Base-by-base conservation (phyloP, 2,888 invertebrate species). In the Mimumesa dahlbomi region DNA sequence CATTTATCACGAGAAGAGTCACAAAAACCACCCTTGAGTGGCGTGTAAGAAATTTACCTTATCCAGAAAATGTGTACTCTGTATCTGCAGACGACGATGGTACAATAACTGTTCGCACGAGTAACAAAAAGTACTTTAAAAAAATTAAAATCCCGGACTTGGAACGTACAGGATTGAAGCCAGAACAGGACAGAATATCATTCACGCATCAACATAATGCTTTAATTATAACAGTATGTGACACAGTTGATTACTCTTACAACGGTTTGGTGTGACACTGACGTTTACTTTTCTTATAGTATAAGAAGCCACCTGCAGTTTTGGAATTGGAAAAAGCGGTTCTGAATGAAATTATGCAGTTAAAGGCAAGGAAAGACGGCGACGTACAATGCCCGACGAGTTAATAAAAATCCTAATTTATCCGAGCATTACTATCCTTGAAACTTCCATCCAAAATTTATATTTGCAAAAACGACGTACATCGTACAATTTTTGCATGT, bases 71-170 rank as follows among this genome's bases (percentile, higher is more conserved):
- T 75, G 93, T 92, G 0, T 96, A 95, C 86, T 92, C 92, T 1
- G 93, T 96, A 1, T 92, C 91, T 53, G 93, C 92, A 0, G 93
- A 94, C 69, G 89, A 91, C 72, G 93, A 94, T 54, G 92, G 92
- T 38, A 93, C 92, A 66, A 92, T 96, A 54, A 90, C 93, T 19
- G 92, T 96, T 2, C 91, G 94, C 62, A 96, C 96, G 9, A 92
- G 91, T 2, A 96, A 96, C 87, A 96, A 95, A 85, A 96, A 96
- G 78, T 96, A 95, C 89, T 96, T 91, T 82, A 96, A 96, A 84
- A 93, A 93, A 77, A 90, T 96, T 7, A 83, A 88, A 31, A 90
- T 95, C 22, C 94, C 94, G 7, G 96, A 96, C 84, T 88, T 96
- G 46, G 91, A 93, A 64, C 91, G 96, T 79, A 91, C 94, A 16